Evolutionary conservation across 1,140 invertebrate genomes (phyloP).

Genomic region (Ceratina calcarata): DNA sequence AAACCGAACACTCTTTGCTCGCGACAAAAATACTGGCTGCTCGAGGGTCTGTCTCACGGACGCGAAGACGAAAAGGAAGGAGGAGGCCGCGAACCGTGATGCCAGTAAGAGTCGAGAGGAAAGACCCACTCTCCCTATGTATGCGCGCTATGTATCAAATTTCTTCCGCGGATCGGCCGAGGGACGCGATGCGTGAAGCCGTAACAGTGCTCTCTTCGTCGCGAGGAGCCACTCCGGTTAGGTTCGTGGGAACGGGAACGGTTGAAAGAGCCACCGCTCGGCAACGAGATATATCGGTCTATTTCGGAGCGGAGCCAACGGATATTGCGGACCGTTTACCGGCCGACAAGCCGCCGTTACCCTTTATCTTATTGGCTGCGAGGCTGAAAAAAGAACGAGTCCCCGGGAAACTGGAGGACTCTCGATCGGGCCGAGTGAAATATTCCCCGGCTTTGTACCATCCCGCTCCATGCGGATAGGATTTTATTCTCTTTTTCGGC

Average conservation of each 20-base stretch:
- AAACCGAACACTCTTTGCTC: constrained; percentile 13
- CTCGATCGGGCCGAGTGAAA: constrained; percentile 15
- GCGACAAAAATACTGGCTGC: not conserved
- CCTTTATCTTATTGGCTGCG: constrained; percentile 40
- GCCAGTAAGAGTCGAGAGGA: not conserved
- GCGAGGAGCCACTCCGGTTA: not conserved
- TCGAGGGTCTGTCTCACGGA: not conserved
- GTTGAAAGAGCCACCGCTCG: not conserved
- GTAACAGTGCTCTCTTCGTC: constrained; percentile 39
- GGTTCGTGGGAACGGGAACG: constrained; percentile 41
- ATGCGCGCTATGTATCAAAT: constrained; percentile 50
- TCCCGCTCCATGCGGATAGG: not conserved
- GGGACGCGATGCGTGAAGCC: constrained; percentile 61
- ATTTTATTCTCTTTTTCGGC: not conserved
- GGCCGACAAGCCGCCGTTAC: constrained; percentile 46
- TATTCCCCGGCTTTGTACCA: constrained; percentile 22
- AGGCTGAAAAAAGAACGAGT: not conserved
- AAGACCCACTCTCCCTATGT: not conserved
- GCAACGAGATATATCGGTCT: constrained; percentile 41
- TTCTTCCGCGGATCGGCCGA: constrained; percentile 49
- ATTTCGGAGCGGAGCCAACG: constrained; percentile 54
- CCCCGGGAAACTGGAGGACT: constrained; percentile 11
- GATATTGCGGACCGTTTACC: constrained; percentile 59
- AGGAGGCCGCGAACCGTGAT: not conserved
- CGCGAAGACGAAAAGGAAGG: not conserved